These are phyloP conservation scores for Schizothorax lantsangensis DNA, from an alignment of 2,797 vertebrate species.

Conservation along the genomic window DNA sequence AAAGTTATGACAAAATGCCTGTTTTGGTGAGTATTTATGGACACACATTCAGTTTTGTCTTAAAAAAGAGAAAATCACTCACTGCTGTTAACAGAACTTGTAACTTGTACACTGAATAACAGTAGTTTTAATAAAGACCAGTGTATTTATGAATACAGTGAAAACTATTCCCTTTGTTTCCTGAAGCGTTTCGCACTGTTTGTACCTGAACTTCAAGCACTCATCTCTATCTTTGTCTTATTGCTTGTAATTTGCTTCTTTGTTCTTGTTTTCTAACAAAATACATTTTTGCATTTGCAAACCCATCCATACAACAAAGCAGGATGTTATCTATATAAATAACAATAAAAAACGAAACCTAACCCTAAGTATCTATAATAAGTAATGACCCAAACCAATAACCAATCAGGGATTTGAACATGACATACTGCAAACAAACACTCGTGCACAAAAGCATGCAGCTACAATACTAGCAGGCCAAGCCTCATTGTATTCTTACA, in stretches of 20 bases:
- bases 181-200: background rate
- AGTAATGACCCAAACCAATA: background rate
- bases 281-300: background rate
- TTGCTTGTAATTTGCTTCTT: background rate
- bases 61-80: too few relatives aligned
- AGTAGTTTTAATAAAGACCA: background rate
- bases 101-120: background rate
- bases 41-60: background rate
- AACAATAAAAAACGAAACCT: background rate
- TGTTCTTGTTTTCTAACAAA: background rate
- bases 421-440: background rate
- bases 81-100: too few relatives aligned
- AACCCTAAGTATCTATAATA: background rate
- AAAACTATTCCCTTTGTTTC: too few relatives aligned
- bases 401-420: background rate
- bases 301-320: background rate
- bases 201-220: background rate
- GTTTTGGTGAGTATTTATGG: background rate
- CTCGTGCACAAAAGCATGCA: background rate
- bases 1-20: too few relatives aligned
- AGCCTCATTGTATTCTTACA: slow-evolving; percentile 2
- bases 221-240: background rate
- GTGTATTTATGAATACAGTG: background rate
- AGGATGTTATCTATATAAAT: background rate
- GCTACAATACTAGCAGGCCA: background rate